These are phyloP conservation scores for Columba janthina DNA, from an alignment of 2,113 vertebrate species.

Conservation along the genomic window DNA sequence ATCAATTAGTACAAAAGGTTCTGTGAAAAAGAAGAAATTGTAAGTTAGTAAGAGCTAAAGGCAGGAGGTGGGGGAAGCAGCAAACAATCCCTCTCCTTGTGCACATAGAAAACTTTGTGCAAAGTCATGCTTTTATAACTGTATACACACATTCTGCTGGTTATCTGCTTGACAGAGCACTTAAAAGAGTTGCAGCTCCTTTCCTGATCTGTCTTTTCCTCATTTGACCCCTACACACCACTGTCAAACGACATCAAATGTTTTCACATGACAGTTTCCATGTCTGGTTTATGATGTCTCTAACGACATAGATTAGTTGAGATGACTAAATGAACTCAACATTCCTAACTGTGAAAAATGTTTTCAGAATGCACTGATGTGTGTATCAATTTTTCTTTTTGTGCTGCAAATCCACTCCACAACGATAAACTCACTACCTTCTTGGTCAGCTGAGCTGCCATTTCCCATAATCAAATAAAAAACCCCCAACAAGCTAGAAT, in stretches of 20 bases:
- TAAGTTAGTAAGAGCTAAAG: neutral
- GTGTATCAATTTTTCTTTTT: neutral
- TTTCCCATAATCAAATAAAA: neutral
- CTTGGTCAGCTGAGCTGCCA: neutral
- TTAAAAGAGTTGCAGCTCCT: neutral
- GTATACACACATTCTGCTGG: neutral
- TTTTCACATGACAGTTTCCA: neutral
- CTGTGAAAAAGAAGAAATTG: neutral
- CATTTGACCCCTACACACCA: neutral
- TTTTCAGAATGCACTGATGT: neutral
- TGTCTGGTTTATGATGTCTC: neutral
- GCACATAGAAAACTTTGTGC: neutral
- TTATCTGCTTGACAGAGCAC: neutral
- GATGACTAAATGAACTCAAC: neutral
- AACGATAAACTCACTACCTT: neutral
- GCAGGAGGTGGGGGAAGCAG: neutral
- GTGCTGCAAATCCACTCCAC: neutral
- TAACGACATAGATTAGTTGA: neutral
- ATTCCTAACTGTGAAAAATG: neutral
- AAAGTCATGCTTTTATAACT: neutral
- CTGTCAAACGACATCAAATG: neutral
- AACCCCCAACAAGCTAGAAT: neutral
- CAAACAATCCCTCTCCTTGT: rapidly evolving
- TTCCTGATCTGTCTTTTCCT: neutral
- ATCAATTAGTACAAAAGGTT: neutral